Base-by-base conservation (phyloP, 2,113 vertebrate species). In the Mola mola region DNA sequence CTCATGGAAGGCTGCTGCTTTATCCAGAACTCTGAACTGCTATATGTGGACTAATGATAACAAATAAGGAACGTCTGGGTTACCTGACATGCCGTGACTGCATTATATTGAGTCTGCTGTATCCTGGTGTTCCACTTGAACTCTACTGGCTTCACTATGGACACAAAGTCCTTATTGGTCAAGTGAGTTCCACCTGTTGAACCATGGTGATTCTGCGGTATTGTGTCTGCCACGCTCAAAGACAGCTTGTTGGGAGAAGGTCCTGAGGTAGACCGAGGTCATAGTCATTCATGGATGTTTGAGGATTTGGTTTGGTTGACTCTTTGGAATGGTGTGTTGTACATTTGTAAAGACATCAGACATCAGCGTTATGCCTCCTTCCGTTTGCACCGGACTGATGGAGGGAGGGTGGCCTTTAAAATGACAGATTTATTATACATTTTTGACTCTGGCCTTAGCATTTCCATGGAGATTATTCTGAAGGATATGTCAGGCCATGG, bases 121-220 rank as follows among this genome's bases (percentile, higher is more conserved):
- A 31, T n/a, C 15, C 12, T 28, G 44, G n/a, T 78, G 25, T 25
- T 56, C 17, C 24, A 46, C 49, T 48, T 70, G 34, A 31, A 42
- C 29, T 62, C 20, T 47, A 31, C 28, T 31, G 34, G 6, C 44
- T 46, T 19, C n/a, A 26, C 34, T 21, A 17, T 29, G 51, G 31
- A 42, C 51, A 71, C 52, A 66, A 72, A 61, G 24, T 34, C n/a
- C 21, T 58, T n/a, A 41, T 25, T 75, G 46, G 58, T 69, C 56
- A 57, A 24, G n/a, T 58, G 29, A 46, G 31, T 58, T 33, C 69
- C 58, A 85, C 75, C 73, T 86, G 81, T 86, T 89, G 81, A 73
- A 42, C 24, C 6, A 51, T 22, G 31, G 8, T 66, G 20, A 43
- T 26, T 55, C 24, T 24, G 0, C 41, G 64, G 26, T 24, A 61